Evolutionary conservation across 2,113 vertebrate genomes (phyloP).

Genomic region (Chascanopsetta lugubris): DNA sequence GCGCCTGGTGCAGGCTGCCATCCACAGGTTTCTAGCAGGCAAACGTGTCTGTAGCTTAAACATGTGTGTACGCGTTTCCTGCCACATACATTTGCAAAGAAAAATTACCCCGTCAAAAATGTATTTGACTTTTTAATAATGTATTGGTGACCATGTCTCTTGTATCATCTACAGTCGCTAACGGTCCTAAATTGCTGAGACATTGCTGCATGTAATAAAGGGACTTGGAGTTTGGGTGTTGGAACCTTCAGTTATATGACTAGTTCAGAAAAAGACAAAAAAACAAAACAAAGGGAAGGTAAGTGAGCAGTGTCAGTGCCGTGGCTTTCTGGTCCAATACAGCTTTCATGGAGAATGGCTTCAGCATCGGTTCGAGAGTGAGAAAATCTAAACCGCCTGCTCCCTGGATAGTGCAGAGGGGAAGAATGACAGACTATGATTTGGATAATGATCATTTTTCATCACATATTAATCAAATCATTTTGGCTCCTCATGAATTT

Average conservation of each 20-base stretch:
- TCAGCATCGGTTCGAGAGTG: no score
- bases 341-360: no score
- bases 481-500: neutral
- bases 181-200: no score
- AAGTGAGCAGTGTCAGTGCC: no score
- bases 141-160: neutral
- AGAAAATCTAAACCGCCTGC: neutral
- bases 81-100: neutral
- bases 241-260: no score
- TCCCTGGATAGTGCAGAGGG: neutral
- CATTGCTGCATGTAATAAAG: no score
- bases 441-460: slow-evolving; percentile 2
- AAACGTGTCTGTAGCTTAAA: neutral
- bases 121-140: neutral
- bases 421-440: neutral
- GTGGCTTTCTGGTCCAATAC: no score
- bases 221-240: no score
- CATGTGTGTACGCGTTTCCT: neutral
- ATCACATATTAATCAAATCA: slow-evolving; percentile 2
- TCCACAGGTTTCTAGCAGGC: no score
- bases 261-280: no score
- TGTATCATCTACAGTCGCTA: neutral
- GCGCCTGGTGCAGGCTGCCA: neutral
- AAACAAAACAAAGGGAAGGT: no score
- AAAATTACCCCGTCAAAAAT: neutral